Evolutionary conservation across 2,113 vertebrate species (phyloP).

Genomic region (Tautogolabrus adspersus): DNA sequence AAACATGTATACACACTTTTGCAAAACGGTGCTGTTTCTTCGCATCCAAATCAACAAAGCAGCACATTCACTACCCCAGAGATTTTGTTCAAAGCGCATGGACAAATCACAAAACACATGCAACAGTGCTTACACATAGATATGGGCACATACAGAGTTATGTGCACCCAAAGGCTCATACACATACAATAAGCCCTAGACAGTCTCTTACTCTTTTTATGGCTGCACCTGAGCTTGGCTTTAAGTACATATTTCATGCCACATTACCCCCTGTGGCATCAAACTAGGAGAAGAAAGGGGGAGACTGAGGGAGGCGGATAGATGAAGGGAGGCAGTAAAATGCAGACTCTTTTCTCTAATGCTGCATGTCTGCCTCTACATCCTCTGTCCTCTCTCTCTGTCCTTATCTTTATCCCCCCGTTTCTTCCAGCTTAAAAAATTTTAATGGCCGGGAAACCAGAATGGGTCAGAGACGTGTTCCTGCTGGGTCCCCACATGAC

Average conservation of each 20-base stretch:
- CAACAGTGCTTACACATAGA: background rate
- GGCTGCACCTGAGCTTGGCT: conserved; percentile 64
- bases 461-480: conserved; percentile 69
- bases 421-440: conserved; percentile 70
- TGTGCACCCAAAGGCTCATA: background rate
- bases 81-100: conserved; percentile 12
- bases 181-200: conserved; percentile 25
- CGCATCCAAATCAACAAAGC: conserved; percentile 11
- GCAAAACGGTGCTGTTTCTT: background rate
- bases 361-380: conserved; percentile 44
- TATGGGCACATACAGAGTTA: background rate
- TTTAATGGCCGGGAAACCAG: conserved; percentile 66
- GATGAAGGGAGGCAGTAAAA: conserved; percentile 54
- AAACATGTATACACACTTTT: too few species aligned
- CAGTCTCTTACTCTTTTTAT: conserved; percentile 59
- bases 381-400: conserved; percentile 42
- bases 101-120: conserved; percentile 1
- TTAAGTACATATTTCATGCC: conserved; percentile 80
- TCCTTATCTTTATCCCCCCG: conserved; percentile 61
- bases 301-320: conserved; percentile 10
- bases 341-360: conserved; percentile 38
- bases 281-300: conserved; percentile 52
- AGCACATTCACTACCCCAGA: background rate
- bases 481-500: conserved; percentile 72
- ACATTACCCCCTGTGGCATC: conserved; percentile 69